Conservation (phyloP, 2,113 vertebrate genomes). For the Eublepharis macularius region DNA sequence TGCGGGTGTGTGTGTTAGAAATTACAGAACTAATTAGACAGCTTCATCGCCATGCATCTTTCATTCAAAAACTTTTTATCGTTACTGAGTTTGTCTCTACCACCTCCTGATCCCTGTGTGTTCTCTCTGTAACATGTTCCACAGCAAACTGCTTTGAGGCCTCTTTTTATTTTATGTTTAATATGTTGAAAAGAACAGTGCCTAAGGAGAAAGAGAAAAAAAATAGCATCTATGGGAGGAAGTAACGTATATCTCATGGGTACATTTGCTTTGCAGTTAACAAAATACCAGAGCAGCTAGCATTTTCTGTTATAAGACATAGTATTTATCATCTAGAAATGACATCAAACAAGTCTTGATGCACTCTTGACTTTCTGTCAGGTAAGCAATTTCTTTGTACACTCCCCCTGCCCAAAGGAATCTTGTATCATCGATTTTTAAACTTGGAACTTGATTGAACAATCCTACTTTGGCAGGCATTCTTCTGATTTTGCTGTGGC, state of each 20-base stretch:
- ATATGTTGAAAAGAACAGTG: background rate
- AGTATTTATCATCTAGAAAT: background rate
- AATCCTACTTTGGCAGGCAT: too few species aligned
- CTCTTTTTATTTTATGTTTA: background rate
- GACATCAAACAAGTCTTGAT: conserved; percentile 5
- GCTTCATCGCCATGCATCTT: background rate
- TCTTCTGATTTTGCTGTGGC: too few species aligned
- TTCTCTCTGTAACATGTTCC: background rate
- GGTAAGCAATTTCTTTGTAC: background rate
- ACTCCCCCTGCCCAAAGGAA: background rate
- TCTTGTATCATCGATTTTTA: background rate
- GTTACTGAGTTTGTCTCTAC: background rate
- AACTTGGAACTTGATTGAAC: background rate
- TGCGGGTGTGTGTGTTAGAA: background rate
- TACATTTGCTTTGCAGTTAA: background rate
- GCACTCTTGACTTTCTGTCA: background rate
- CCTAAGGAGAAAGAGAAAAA: background rate
- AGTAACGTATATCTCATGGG: background rate
- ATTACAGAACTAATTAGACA: background rate
- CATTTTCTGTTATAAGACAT: background rate
- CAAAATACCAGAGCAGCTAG: background rate
- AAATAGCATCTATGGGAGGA: background rate
- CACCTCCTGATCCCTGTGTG: background rate
- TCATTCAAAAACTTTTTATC: background rate
- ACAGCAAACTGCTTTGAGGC: background rate